phyloP scores from a whole-genome alignment of 2,888 invertebrate genomes.

The Agrochola circellaris region DNA sequence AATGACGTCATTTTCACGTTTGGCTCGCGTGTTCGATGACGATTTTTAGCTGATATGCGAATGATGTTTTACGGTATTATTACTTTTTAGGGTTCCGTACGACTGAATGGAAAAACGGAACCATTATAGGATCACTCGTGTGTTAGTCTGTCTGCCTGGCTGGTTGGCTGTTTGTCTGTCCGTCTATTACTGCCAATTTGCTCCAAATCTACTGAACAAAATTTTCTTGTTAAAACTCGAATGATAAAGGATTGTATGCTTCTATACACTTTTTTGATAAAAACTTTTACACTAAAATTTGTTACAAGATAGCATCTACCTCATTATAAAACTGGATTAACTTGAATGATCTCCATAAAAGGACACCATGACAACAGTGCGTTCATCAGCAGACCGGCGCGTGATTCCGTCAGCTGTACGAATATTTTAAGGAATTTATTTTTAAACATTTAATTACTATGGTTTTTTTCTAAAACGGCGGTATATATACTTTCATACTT shows the following conservation, averaged over 20 bases:
- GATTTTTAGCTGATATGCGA: neutral
- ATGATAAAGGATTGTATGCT: neutral
- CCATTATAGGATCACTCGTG: too few species aligned
- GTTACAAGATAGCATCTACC: constrained; percentile 6
- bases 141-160: too few species aligned
- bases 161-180: too few species aligned
- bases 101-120: too few species aligned
- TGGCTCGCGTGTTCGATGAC: neutral
- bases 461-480: neutral
- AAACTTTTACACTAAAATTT: neutral
- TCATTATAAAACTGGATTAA: constrained; percentile 38
- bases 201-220: too few species aligned
- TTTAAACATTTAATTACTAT: neutral
- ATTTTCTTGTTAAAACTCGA: neutral
- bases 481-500: too few species aligned
- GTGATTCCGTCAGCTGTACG: constrained; percentile 13
- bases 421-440: neutral
- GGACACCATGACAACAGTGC: neutral
- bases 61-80: neutral
- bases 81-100: too few species aligned
- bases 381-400: constrained; percentile 19
- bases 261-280: neutral
- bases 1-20: constrained; percentile 19
- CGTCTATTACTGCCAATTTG: too few species aligned
- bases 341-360: constrained; percentile 16